A percentile compares a stretch with the other conserved stretches of the same genome.
Evolutionary conservation across 2,113 vertebrate species (phyloP).

Genomic region (Pyxicephalus adspersus): DNA sequence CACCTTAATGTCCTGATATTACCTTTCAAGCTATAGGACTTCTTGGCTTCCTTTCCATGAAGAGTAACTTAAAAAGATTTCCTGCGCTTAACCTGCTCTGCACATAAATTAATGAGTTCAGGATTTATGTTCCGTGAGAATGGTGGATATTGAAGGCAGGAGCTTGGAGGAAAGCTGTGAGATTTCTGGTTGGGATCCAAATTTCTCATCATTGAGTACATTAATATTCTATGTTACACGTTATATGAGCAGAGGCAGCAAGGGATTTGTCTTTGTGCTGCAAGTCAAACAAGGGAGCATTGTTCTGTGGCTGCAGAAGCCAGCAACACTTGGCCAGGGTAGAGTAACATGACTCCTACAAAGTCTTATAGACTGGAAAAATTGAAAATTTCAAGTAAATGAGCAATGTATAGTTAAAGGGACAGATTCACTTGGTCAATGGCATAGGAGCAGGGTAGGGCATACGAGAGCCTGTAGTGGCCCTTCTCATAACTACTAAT

Average conservation of each 20-base stretch:
- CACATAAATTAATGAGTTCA: slow-evolving; percentile 24
- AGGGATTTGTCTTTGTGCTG: not conserved
- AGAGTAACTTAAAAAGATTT: not conserved
- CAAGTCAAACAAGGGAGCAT: not conserved
- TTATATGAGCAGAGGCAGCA: not conserved
- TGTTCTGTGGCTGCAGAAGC: slow-evolving; percentile 8
- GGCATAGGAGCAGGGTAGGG: no score
- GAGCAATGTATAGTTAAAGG: no score
- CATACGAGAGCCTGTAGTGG: no score
- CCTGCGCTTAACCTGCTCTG: slow-evolving; percentile 17
- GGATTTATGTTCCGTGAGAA: slow-evolving; percentile 23
- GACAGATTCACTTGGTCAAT: no score
- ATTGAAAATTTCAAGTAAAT: no score
- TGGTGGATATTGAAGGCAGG: not conserved
- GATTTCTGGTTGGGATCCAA: not conserved
- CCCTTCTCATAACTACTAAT: no score
- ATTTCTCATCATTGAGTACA: not conserved
- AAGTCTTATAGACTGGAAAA: no score
- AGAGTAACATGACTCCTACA: not conserved
- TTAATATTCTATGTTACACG: not conserved
- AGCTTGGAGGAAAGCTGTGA: not conserved
- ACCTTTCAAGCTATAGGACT: slow-evolving; percentile 16
- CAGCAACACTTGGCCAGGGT: not conserved
- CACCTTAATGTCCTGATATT: slow-evolving; percentile 39
- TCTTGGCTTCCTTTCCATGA: slow-evolving; percentile 17